Percentiles rank a stretch among this genome's conserved stretches.
Conservation (phyloP, 2,113 vertebrate species). For the Aspidoscelis tigris region DNA sequence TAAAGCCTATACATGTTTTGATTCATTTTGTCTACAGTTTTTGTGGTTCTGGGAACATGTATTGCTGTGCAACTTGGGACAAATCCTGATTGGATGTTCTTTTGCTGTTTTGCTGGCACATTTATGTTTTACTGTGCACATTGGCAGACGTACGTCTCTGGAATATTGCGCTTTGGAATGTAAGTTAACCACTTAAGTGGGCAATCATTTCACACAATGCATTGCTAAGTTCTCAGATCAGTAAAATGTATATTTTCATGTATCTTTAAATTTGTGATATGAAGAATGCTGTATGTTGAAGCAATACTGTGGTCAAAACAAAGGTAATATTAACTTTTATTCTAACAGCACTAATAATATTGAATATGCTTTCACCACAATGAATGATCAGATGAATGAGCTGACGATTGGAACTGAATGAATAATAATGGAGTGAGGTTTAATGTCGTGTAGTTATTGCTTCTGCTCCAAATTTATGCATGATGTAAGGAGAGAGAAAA, state of each 20-base stretch:
- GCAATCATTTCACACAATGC: background rate
- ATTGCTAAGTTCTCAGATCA: constrained; percentile 31
- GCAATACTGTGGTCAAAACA: background rate
- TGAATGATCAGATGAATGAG: background rate
- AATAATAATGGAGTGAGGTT: background rate
- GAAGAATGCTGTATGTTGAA: background rate
- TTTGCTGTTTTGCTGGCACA: constrained; percentile 97
- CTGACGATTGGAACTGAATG: background rate
- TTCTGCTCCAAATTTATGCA: background rate
- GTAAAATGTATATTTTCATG: rapidly evolving
- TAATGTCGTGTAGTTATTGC: background rate
- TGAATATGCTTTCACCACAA: background rate
- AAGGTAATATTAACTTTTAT: background rate
- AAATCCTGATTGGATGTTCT: constrained; percentile 99
- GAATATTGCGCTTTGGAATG: constrained; percentile 96
- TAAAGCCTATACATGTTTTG: constrained; percentile 31
- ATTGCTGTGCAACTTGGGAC: constrained; percentile 97
- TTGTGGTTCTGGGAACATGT: constrained; percentile 96
- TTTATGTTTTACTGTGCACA: constrained; percentile 99
- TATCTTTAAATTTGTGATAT: background rate
- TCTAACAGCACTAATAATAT: background rate
- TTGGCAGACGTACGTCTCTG: constrained; percentile 98
- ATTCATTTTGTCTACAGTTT: constrained; percentile 84
- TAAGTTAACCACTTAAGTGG: constrained; percentile 80
- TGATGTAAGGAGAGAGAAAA: background rate